Percentiles rank a stretch among this genome's conserved stretches.
These are phyloP conservation scores for Scomber japonicus DNA, from an alignment of 2,113 vertebrate species.

Conservation along the genomic window DNA sequence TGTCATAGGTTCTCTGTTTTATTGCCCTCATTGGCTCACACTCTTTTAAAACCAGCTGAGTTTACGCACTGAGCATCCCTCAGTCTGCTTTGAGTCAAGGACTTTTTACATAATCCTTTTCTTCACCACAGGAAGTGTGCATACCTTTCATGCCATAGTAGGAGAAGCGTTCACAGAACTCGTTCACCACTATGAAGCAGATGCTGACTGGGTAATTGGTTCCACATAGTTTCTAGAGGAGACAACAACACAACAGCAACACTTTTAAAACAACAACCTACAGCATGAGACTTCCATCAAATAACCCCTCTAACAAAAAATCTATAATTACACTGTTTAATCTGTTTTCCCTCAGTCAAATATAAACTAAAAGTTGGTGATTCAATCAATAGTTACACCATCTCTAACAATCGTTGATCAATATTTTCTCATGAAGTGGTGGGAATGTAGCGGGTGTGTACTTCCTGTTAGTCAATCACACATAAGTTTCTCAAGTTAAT, in stretches of 20 bases:
- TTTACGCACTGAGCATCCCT: not conserved
- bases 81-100: not conserved
- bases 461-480: not conserved
- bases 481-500: conserved; percentile 6
- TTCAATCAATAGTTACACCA: not conserved
- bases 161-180: conserved; percentile 98
- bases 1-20: not conserved
- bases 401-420: not conserved
- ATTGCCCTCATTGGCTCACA: not conserved
- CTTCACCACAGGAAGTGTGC: not conserved
- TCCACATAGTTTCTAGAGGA: conserved; percentile 90
- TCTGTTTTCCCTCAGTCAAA: not conserved
- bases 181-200: conserved; percentile 96
- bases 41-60: not conserved
- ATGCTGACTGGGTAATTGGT: conserved; percentile 96
- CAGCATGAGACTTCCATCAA: not conserved
- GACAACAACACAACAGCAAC: not conserved
- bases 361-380: not conserved
- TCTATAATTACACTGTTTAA: not conserved
- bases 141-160: conserved; percentile 99
- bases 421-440: not conserved
- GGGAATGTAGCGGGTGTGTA: not conserved
- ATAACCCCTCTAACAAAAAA: not conserved
- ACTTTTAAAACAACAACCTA: not conserved
- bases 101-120: not conserved